phyloP scores from a whole-genome alignment of 2,888 invertebrate species.

The Machimus rusticus region DNA sequence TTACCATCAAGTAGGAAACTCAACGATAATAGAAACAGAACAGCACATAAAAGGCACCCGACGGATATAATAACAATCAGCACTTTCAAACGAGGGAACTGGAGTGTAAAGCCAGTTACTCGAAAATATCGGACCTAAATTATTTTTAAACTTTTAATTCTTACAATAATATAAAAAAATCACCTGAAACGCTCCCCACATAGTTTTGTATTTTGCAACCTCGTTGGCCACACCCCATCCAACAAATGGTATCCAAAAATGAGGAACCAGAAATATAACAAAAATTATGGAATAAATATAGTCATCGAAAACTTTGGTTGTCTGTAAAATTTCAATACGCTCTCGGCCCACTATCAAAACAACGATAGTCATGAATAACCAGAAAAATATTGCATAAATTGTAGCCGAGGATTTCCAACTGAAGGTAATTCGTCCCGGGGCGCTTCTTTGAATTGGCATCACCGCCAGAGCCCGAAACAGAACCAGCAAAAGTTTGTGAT shows the following conservation, averaged over 20 bases:
- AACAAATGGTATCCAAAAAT: conserved; percentile 73
- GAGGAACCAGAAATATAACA: conserved; percentile 72
- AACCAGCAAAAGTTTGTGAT: conserved; percentile 71
- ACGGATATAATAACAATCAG: conserved; percentile 70
- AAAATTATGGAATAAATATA: conserved; percentile 75
- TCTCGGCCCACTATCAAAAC: conserved; percentile 71
- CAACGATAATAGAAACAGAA: conserved; percentile 68
- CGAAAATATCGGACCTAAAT: conserved; percentile 66
- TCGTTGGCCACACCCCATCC: conserved; percentile 75
- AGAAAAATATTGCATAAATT: conserved; percentile 72
- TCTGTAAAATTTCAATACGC: conserved; percentile 68
- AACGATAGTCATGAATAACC: conserved; percentile 67
- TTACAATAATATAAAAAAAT: conserved; percentile 43
- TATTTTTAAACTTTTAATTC: neutral
- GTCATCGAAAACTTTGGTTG: conserved; percentile 72
- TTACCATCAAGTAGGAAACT: conserved; percentile 56
- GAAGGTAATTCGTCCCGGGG: conserved; percentile 69
- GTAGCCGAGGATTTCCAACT: conserved; percentile 71
- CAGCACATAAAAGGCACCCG: conserved; percentile 69
- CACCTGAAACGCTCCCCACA: conserved; percentile 73
- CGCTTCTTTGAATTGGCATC: conserved; percentile 70
- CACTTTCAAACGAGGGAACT: conserved; percentile 69
- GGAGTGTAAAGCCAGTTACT: conserved; percentile 68
- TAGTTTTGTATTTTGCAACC: conserved; percentile 74
- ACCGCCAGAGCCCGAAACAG: conserved; percentile 71